Percentiles rank a stretch among this genome's conserved stretches.
Evolutionary conservation across 2,113 vertebrate species (phyloP).

Genomic region (Hyaena hyaena): DNA sequence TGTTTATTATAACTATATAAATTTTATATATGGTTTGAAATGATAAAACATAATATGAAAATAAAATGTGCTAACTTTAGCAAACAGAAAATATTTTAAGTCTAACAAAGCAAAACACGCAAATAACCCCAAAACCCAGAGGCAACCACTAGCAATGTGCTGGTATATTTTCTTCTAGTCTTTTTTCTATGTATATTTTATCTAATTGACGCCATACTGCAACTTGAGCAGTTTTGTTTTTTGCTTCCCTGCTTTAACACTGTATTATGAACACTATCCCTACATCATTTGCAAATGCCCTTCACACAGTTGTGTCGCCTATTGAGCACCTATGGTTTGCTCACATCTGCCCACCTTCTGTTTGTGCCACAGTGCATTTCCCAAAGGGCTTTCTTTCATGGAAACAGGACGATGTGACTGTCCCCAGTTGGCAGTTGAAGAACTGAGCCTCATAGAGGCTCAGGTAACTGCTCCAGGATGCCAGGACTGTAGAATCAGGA

Average conservation of each 20-base stretch:
- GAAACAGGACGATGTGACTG: not conserved
- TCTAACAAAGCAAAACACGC: not conserved
- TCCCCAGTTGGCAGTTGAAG: not conserved
- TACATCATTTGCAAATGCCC: not conserved
- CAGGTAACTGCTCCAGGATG: not conserved
- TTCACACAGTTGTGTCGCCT: not conserved
- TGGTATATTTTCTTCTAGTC: slow-evolving; percentile 20
- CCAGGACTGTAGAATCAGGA: not conserved
- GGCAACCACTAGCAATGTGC: not conserved
- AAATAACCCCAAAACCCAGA: not conserved
- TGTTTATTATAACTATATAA: not conserved
- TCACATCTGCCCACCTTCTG: not conserved
- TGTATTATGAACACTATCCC: not conserved
- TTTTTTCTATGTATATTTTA: slow-evolving; percentile 17
- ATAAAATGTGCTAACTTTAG: not conserved
- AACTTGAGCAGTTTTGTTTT: not conserved
- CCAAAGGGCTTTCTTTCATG: not conserved
- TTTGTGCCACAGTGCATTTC: not conserved
- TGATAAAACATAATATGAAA: not conserved
- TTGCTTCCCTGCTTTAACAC: not conserved
- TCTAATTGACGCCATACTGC: not conserved
- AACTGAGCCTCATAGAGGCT: not conserved
- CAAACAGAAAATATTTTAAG: not conserved
- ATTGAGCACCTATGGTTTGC: not conserved
- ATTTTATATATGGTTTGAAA: not conserved